Evolutionary conservation across 2,888 invertebrate genomes (phyloP), one percentile per base, ranked within the genome.

Genomic region (Pogonocherus hispidulus): DNA sequence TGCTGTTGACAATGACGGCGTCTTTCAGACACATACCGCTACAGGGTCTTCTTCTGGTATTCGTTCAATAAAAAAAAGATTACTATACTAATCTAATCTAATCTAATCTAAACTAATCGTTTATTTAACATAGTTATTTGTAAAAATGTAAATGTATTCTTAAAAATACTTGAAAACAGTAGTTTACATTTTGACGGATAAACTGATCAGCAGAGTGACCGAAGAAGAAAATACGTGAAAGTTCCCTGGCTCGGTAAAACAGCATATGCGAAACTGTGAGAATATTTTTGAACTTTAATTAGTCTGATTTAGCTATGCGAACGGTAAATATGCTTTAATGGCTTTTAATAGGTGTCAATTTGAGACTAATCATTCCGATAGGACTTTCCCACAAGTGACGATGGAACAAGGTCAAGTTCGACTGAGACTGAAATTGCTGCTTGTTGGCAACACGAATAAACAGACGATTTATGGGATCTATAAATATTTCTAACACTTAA

Each of bases 291-390:
- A 14, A 18, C 8, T 8, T 22, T n/a, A 9, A 52, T 22, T 22
- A 23, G 23, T 27, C 5, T 23, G 23, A 23, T n/a, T 27, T 23
- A 18, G 14, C 52, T 16, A 52, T 14, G 11, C 52, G 27, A 27
- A n/a, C 23, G 52, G 23, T 52, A 52, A 23, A 23, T n/a, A 14
- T 52, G 14, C 27, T 23, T 27, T 52, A 52, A 52, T 52, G 8
- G 23, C 52, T 22, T 27, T 52, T 52, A 52, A 52, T 52, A 52
- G 27, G 27, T 27, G 27, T 22, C 27, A 52, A 52, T 52, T 52
- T 52, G 20, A 49, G 20, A 49, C 19, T 9, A 19, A 20, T 49
- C 49, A 49, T 9, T 49, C 11, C 18, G 20, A 49, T 49, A 18
- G 20, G 20, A n/a, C 49, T 49, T 49, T 49, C 49, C 20, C 49